phyloP scores from a whole-genome alignment of 1,140 invertebrate species.

The Saccostrea cuccullata region DNA sequence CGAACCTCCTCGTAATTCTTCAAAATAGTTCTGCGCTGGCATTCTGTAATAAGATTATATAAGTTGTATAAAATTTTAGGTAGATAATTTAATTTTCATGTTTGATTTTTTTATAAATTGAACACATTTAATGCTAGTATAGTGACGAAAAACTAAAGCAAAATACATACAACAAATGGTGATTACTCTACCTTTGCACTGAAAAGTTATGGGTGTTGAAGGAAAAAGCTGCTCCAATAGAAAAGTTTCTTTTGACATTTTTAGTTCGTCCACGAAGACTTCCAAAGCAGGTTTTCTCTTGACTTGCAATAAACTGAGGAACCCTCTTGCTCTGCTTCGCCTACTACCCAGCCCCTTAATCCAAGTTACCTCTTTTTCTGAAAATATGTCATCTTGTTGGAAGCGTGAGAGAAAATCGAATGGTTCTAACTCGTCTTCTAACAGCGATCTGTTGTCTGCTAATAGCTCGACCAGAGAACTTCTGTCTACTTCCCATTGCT shows the following conservation, averaged over 20 bases:
- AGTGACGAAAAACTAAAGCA: too few relatives aligned
- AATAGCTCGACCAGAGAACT: neutral
- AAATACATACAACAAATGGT: too few relatives aligned
- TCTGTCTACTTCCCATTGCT: neutral
- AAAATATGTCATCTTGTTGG: neutral
- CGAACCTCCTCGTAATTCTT: neutral
- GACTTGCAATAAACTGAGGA: neutral
- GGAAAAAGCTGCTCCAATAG: neutral
- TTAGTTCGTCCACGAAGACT: neutral
- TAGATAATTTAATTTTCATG: too few relatives aligned
- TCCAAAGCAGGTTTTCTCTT: neutral
- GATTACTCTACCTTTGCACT: neutral
- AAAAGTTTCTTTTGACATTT: neutral
- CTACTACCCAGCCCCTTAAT: neutral
- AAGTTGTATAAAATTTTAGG: neutral
- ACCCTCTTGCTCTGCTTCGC: neutral
- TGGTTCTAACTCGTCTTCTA: constrained; percentile 9
- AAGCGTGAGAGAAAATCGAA: neutral
- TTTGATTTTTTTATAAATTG: too few relatives aligned
- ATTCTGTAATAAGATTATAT: neutral
- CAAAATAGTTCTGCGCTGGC: neutral
- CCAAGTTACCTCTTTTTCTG: neutral
- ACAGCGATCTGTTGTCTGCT: neutral
- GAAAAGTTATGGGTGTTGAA: neutral
- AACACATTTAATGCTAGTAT: too few relatives aligned